Conservation (phyloP, 2,888 invertebrate species). For the Rhagophthalmus giganteus region DNA sequence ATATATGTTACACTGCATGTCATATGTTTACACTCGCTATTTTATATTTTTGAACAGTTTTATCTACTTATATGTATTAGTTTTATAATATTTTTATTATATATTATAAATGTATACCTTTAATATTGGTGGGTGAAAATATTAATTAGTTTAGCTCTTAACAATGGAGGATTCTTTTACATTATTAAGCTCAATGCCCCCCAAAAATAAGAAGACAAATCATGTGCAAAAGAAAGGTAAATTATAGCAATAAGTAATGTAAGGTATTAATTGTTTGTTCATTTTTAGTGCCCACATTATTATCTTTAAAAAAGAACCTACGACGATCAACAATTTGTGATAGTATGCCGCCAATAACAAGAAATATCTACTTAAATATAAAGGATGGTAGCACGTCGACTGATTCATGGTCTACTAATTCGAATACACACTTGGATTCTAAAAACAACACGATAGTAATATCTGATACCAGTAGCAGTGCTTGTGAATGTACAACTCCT, state of each 20-base stretch:
- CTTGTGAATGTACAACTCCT: no score
- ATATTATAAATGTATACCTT: no score
- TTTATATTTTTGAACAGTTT: no score
- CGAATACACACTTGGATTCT: no score
- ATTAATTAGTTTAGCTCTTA: conserved; percentile 9
- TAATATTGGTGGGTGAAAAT: no score
- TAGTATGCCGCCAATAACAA: conserved; percentile 30
- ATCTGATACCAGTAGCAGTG: conserved; percentile 10
- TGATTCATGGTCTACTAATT: no score
- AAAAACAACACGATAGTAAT: conserved; percentile 7
- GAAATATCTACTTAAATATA: no score
- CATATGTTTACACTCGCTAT: no score
- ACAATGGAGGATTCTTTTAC: conserved; percentile 42
- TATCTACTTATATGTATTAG: no score
- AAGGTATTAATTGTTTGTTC: background rate
- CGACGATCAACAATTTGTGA: conserved; percentile 43
- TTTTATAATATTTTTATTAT: no score
- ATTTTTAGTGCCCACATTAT: conserved; percentile 40
- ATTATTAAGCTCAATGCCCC: conserved; percentile 47
- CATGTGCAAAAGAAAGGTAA: conserved; percentile 37
- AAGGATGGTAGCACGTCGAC: no score
- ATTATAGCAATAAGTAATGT: background rate
- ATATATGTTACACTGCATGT: no score
- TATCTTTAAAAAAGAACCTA: conserved; percentile 46
- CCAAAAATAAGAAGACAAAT: conserved; percentile 38